phyloP scores from a whole-genome alignment of 2,888 invertebrate species.

The Sesia bembeciformis region DNA sequence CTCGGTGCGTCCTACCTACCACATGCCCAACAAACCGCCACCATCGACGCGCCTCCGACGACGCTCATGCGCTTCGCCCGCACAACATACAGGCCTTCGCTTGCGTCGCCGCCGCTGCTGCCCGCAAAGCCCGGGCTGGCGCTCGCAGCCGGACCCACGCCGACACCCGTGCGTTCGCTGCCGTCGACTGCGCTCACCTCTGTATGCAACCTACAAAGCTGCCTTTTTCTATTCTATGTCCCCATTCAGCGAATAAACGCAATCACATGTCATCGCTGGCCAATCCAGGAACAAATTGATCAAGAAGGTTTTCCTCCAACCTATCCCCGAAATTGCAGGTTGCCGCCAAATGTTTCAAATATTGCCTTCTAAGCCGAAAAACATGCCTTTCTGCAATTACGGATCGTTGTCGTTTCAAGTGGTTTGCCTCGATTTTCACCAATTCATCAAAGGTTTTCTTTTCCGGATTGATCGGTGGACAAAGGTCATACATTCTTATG shows the following conservation, averaged over 20 bases:
- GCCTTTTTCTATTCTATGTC: conserved; percentile 1
- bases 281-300: conserved; percentile 6
- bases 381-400: conserved; percentile 15
- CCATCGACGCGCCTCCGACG: not conserved
- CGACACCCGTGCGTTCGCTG: not conserved
- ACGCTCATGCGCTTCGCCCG: not conserved
- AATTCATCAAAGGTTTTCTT: conserved; percentile 9
- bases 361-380: conserved; percentile 12
- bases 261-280: conserved; percentile 2
- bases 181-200: not conserved
- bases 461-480: conserved; percentile 10
- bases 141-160: no score
- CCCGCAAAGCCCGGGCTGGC: not conserved
- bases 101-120: not conserved
- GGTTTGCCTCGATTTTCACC: conserved; percentile 7
- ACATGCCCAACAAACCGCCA: not conserved
- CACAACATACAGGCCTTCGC: not conserved
- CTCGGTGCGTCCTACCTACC: not conserved
- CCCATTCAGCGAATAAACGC: conserved; percentile 1
- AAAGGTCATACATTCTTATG: no score
- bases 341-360: conserved; percentile 8
- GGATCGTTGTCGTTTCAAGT: conserved; percentile 13
- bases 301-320: conserved; percentile 5
- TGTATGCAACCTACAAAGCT: conserved; percentile 4
- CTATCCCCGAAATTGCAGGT: conserved; percentile 3